Base-by-base conservation (phyloP, 2,113 vertebrate genomes). In the Syngnathus scovelli region DNA sequence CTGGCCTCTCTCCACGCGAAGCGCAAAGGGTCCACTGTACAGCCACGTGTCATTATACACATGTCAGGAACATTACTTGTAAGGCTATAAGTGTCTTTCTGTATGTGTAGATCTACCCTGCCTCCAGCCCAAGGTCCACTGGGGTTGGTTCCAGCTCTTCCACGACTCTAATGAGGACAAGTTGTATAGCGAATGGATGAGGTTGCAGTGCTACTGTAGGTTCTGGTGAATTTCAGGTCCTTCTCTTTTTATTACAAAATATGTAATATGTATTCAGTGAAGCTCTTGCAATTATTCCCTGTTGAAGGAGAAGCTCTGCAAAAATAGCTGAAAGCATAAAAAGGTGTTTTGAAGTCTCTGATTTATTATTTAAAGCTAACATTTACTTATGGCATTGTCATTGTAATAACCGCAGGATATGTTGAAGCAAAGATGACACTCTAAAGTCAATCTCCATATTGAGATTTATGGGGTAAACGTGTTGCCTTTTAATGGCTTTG, bases 321-420 rank as follows among this genome's bases (percentile, higher is more conserved):
- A 83, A 85, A 87, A 86, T 84, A 88, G 82, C 80, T 80, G 71
- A 44, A 64, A 81, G 75, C 78, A 70, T 33, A 44, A 83, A 75
- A 72, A 74, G 51, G 51, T 72, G 78, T 87, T 88, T 86, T 77
- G 49, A 79, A 77, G 74, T 67, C 52, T 77, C 72, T 81, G 78
- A 83, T 83, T 88, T 84, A 82, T 87, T 89, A 83, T 89, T 83
- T 80, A 88, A 88, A 88, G 76, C 81, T 80, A 87, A 83, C 75
- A 83, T 85, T 85, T 83, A 76, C 74, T 86, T 70, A 54, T 77
- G 81, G 85, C 80, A 85, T 83, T 85, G 79, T 79, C 80, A 83
- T 83, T 77, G 70, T 84, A 83, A 86, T 87, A 87, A 86, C 73
- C 70, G 78, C 60, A 21, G 76, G 81, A 83, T 81, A 82, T 76